phyloP scores from a whole-genome alignment of 92 coral and sea anemone genomes.

The Zoanthus solanderi region DNA sequence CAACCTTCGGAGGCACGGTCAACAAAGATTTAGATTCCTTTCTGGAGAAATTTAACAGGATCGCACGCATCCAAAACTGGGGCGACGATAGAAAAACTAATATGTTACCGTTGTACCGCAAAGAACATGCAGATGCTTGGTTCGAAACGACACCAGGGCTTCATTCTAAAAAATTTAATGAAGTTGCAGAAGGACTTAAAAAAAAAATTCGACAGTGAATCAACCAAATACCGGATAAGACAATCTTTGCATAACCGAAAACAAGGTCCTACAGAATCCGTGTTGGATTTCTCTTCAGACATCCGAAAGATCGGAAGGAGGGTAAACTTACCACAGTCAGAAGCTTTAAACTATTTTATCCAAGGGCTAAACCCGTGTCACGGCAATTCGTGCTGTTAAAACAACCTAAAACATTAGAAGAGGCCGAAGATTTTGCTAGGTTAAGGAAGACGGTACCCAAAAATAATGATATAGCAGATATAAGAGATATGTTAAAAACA shows the following conservation, averaged over 20 bases:
- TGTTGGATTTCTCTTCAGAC: not conserved
- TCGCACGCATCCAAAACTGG: not conserved
- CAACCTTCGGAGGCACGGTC: not conserved
- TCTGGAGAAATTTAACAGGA: not conserved
- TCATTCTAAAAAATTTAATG: not conserved
- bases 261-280: not conserved
- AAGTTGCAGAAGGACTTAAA: not conserved
- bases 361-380: not conserved
- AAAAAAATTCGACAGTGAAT: not conserved
- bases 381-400: not conserved
- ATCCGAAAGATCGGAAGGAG: not conserved
- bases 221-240: not conserved
- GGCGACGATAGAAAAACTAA: not conserved
- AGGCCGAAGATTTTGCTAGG: not conserved
- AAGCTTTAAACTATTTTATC: not conserved
- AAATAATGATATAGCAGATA: not conserved
- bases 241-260: not conserved
- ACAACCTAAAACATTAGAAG: not conserved
- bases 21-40: too few species aligned
- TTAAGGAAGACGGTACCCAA: not conserved
- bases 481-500: not conserved
- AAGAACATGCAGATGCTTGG: not conserved
- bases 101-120: not conserved
- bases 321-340: too few species aligned
- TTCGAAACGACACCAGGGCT: not conserved